Evolutionary conservation across 2,113 vertebrate species (phyloP), one percentile per base, ranked within the genome.

Genomic region (Condylura cristata): DNA sequence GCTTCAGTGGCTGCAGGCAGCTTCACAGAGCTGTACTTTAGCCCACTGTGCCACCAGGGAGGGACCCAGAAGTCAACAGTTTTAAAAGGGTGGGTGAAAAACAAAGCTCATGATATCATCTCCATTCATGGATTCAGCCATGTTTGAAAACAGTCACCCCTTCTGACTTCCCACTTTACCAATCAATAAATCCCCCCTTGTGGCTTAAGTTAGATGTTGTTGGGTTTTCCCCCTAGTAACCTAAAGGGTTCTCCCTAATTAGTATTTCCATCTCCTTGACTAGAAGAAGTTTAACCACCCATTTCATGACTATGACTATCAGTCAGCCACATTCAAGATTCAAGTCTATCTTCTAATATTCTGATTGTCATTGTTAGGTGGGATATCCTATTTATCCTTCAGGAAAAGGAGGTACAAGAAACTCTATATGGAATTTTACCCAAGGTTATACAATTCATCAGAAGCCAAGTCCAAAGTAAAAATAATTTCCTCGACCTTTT

Each of bases 401-500:
- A 92, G 82, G 85, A 90, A 87, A 79, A 94, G 63, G 90, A 94
- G 66, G 71, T 66, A 84, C 90, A 90, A 83, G 60, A 51, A 94
- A 90, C 78, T 58, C n/a, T 93, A 86, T 65, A 39, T 39, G 63
- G 61, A 94, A 89, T 91, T 94, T 91, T 34, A 74, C 44, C 66
- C 68, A 93, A 65, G 86, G 82, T 48, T 66, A 70, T 41, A 90
- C 5, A 93, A 91, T 41, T 90, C 70, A 89, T 89, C 70, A 82
- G 75, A 93, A 95, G 70, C 82, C 94, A 95, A 91, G 39, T 80
- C n/a, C 44, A 94, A 32, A 81, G 22, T 60, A 89, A 89, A 96
- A 95, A 71, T 75, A 86, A 96, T 89, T 85, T 96, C 71, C 61
- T 37, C 56, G 28, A 60, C 0, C 20, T 96, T 76, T 75, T 79